Conservation (phyloP, 2,888 invertebrate genomes). For the Agrochola lota region DNA sequence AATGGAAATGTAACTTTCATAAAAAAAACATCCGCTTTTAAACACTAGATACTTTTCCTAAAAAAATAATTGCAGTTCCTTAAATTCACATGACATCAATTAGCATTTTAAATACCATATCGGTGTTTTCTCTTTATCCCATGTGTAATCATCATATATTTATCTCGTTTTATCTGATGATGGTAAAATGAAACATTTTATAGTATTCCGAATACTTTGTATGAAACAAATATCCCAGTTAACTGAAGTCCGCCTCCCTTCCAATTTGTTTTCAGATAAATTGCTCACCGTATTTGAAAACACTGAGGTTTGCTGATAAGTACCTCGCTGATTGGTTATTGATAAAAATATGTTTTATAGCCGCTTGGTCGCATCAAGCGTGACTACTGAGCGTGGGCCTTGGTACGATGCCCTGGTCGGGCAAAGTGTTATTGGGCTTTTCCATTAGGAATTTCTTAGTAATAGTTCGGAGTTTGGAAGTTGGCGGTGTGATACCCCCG, state of each 20-base stretch:
- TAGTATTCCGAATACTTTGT: slow-evolving; percentile 32
- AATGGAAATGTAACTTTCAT: no score
- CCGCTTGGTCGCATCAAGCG: no score
- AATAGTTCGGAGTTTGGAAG: no score
- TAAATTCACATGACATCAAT: slow-evolving; percentile 1
- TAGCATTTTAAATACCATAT: slow-evolving; percentile 25
- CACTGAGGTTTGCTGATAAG: no score
- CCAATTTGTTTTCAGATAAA: slow-evolving; percentile 29
- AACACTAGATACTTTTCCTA: no score
- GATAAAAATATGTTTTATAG: background rate
- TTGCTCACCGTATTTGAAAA: background rate
- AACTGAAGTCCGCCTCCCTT: slow-evolving; percentile 14
- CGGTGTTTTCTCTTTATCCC: background rate
- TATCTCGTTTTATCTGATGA: slow-evolving; percentile 29
- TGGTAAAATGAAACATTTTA: slow-evolving; percentile 32
- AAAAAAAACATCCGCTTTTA: no score
- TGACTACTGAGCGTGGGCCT: no score
- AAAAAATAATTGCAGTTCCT: background rate
- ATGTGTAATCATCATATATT: slow-evolving; percentile 21
- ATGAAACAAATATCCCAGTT: slow-evolving; percentile 30
- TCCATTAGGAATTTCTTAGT: no score
- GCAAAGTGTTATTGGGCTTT: no score
- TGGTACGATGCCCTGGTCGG: no score
- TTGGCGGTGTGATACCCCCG: no score
- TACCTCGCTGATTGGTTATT: background rate